These are phyloP conservation scores for Chamaea fasciata DNA, from an alignment of 2,113 vertebrate genomes.

Conservation along the genomic window DNA sequence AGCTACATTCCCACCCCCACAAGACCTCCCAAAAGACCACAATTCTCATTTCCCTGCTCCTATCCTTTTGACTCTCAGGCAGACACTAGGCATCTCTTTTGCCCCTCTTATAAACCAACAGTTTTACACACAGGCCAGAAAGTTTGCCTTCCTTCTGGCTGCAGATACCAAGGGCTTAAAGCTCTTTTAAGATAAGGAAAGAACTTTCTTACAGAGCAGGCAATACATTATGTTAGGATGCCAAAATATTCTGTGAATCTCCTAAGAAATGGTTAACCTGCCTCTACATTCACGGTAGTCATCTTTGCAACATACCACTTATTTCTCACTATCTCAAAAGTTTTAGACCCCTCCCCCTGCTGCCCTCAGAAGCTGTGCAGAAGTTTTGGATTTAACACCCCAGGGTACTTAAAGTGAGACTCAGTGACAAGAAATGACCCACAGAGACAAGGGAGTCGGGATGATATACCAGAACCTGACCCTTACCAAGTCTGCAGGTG, in stretches of 20 bases:
- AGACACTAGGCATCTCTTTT: background rate
- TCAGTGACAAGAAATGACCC: background rate
- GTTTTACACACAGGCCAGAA: background rate
- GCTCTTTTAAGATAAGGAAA: background rate
- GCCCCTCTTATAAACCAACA: background rate
- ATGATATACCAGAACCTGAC: background rate
- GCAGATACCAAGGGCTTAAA: background rate
- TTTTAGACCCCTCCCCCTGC: background rate
- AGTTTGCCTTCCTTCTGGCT: background rate
- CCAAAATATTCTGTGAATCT: background rate
- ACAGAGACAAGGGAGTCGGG: background rate
- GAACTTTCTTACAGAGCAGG: background rate
- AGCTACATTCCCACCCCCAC: background rate
- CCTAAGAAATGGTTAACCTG: background rate
- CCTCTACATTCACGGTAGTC: background rate
- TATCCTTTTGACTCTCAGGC: background rate
- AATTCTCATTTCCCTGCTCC: background rate
- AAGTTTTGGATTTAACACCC: background rate
- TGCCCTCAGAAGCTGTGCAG: background rate
- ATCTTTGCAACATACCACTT: background rate
- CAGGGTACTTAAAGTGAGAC: background rate
- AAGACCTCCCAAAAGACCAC: background rate
- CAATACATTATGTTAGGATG: background rate
- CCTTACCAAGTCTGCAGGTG: background rate
- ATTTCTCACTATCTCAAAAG: background rate